Conservation (phyloP, 2,888 invertebrate species). For the Agriopis marginaria region DNA sequence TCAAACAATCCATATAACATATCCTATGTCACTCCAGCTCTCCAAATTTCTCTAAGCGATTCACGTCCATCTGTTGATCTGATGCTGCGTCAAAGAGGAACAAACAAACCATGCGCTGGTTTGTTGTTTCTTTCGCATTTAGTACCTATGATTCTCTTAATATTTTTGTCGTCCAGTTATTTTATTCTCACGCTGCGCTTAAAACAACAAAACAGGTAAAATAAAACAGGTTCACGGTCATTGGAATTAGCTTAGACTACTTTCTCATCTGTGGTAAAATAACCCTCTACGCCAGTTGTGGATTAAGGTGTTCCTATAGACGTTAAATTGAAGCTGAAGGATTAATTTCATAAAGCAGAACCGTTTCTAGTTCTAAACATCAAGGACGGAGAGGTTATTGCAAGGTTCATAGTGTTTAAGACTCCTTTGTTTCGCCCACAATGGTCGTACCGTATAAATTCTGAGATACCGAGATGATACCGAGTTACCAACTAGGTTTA, state of each 20-base stretch:
- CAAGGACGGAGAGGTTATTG: constrained; percentile 9
- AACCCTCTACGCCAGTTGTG: constrained; percentile 35
- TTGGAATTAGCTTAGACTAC: not conserved
- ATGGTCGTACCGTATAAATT: constrained; percentile 3
- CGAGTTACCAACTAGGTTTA: constrained; percentile 11
- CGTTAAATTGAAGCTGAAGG: constrained; percentile 41
- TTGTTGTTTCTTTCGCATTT: too few relatives aligned
- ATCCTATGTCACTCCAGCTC: too few relatives aligned
- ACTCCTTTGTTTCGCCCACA: constrained; percentile 18
- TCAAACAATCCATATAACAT: too few relatives aligned
- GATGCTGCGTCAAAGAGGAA: too few relatives aligned
- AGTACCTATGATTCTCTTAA: not conserved
- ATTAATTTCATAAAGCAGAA: constrained; percentile 37
- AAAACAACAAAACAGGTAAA: too few relatives aligned
- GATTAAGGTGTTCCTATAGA: constrained; percentile 43
- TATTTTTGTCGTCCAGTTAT: not conserved
- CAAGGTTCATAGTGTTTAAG: constrained; percentile 10
- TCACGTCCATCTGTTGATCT: too few relatives aligned
- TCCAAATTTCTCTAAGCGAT: too few relatives aligned
- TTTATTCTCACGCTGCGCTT: not conserved
- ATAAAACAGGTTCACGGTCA: too few relatives aligned
- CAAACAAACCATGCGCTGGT: too few relatives aligned
- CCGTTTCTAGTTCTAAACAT: constrained; percentile 33
- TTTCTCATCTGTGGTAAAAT: constrained; percentile 7
- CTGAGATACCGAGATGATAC: not conserved